A percentile compares a stretch with the other conserved stretches of the same genome.
These are phyloP conservation scores for Gorsachius goisagi DNA, from an alignment of 2,113 vertebrate genomes.

Conservation along the genomic window DNA sequence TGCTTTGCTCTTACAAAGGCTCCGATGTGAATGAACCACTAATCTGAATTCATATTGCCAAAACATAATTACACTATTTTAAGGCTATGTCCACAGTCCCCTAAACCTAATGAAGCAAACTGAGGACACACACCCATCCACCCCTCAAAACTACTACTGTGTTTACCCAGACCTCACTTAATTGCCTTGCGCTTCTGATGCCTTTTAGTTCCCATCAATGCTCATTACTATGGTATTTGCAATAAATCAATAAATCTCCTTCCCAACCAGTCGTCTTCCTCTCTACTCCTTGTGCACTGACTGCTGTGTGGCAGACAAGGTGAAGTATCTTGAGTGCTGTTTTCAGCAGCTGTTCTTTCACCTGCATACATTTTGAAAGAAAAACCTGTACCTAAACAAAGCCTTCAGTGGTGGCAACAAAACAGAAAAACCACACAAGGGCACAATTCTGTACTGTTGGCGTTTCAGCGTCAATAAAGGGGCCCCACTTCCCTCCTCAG, in stretches of 20 bases:
- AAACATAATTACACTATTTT: background rate
- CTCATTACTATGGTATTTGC: background rate
- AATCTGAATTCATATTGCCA: background rate
- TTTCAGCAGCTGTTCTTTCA: background rate
- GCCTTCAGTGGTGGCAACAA: background rate
- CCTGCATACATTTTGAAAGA: background rate
- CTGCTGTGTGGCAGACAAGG: background rate
- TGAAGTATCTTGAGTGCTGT: rapidly evolving
- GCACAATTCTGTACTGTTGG: background rate
- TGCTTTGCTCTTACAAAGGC: background rate
- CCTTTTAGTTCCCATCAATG: background rate
- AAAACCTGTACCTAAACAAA: background rate
- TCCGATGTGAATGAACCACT: background rate
- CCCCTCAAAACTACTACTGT: background rate
- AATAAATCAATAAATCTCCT: background rate
- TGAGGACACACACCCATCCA: background rate
- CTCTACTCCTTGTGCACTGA: background rate
- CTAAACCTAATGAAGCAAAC: background rate
- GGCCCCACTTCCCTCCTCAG: background rate
- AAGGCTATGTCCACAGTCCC: background rate
- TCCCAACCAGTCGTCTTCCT: background rate
- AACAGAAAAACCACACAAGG: background rate
- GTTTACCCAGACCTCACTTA: background rate
- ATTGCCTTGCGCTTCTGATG: background rate
- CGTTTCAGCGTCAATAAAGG: background rate